phyloP scores from a whole-genome alignment of 2,113 vertebrate genomes.

The Phalacrocorax brasilianus region DNA sequence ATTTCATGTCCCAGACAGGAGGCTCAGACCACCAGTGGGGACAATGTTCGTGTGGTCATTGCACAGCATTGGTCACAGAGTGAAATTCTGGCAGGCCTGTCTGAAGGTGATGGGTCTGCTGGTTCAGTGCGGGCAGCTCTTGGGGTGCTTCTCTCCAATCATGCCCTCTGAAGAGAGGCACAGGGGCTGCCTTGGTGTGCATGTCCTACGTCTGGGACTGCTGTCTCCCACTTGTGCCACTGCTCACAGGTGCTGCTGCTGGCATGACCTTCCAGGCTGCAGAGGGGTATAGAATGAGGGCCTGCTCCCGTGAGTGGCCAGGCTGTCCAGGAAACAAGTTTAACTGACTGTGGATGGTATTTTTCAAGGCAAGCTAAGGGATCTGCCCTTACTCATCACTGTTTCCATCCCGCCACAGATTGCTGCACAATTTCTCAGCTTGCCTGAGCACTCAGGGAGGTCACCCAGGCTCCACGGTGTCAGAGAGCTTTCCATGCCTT shows the following conservation, averaged over 20 bases:
- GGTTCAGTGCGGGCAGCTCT: neutral
- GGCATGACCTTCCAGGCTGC: neutral
- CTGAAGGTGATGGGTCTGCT: neutral
- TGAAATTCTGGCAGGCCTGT: neutral
- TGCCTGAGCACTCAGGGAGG: neutral
- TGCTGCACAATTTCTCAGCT: neutral
- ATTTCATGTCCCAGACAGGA: neutral
- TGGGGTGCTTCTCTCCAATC: neutral
- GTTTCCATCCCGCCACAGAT: neutral
- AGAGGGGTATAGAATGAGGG: neutral
- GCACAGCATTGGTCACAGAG: neutral
- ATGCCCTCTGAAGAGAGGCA: neutral
- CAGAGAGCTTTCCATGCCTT: neutral
- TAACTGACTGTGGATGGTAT: neutral
- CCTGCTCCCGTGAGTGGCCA: neutral
- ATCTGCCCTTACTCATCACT: neutral
- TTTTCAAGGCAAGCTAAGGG: neutral
- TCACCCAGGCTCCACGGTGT: neutral
- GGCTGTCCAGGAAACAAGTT: neutral
- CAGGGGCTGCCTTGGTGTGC: neutral
- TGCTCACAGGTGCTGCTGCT: neutral
- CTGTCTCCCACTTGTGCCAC: neutral
- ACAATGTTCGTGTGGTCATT: accelerated
- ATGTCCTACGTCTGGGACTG: accelerated
- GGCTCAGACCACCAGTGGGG: neutral